Conservation (phyloP, 2,888 invertebrate species). For the Drosophila anomalata region DNA sequence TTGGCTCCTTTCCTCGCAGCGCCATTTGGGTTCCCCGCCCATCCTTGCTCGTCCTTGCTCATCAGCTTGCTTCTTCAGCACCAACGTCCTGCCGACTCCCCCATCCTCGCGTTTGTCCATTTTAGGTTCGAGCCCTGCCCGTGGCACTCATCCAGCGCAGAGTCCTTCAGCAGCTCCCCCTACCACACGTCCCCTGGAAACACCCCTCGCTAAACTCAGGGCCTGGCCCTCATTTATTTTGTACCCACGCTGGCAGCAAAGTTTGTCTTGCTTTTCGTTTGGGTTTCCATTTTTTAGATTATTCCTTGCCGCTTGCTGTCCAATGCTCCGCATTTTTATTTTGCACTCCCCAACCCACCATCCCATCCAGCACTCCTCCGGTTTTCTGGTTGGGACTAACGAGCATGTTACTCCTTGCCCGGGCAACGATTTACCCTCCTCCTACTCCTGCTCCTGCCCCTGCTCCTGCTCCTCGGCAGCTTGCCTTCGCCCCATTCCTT, state of each 20-base stretch:
- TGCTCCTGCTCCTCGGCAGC: not conserved
- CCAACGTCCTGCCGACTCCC: constrained; percentile 25
- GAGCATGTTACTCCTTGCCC: constrained; percentile 79
- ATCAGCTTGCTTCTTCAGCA: constrained; percentile 57
- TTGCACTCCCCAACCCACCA: constrained; percentile 20
- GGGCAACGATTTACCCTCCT: constrained; percentile 32
- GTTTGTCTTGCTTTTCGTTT: constrained; percentile 79
- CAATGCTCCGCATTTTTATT: constrained; percentile 51
- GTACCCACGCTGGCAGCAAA: constrained; percentile 79
- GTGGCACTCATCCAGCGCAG: constrained; percentile 77
- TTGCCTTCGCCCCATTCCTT: constrained; percentile 47
- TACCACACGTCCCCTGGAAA: not conserved
- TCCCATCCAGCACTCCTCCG: constrained; percentile 15
- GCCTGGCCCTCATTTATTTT: constrained; percentile 72
- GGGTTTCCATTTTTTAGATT: constrained; percentile 80
- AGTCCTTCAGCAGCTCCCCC: constrained; percentile 65
- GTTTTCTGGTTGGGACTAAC: constrained; percentile 63
- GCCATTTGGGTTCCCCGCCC: not conserved
- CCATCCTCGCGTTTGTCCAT: constrained; percentile 76
- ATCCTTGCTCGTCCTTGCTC: constrained; percentile 69
- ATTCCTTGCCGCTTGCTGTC: constrained; percentile 69
- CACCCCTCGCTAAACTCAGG: constrained; percentile 22
- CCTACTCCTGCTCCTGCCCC: not conserved
- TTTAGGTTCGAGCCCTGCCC: constrained; percentile 81
- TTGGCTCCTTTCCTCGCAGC: constrained; percentile 56